Evolutionary conservation across 2,797 vertebrate species (phyloP), one percentile per base, ranked within the genome.

Genomic region (Sebastiscus tertius): DNA sequence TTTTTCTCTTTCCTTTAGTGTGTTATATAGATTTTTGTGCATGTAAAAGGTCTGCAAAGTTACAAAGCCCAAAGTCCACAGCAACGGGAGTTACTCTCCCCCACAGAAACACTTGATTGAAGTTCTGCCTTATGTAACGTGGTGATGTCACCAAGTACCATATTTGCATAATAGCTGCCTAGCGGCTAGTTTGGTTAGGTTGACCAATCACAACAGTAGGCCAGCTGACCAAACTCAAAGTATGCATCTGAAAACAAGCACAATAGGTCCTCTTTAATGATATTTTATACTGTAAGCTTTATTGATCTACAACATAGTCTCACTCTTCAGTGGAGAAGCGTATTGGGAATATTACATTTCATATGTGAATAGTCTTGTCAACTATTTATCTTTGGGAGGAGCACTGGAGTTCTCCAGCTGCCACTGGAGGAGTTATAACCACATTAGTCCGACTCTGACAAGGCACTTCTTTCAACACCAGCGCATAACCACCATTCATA

Each of bases 361-460:
- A 80, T 66, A 34, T 12, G 9, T 59, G 10, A 49, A 49, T 3
- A 16, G 16, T 56, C 26, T 8, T 22, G 49, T 76, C 52, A 26
- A 11, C 18, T 72, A 46, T 64, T 67, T 56, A 26, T 16, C 70
- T 75, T 67, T 52, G 24, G 77, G 33, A 55, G 49, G n/a, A 56
- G 52, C 66, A 20, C 62, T 69, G 5, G 14, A 72, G 81, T 63
- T 71, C 75, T 75, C 60, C 80, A 78, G 63, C 60, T 42, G 68
- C 75, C 72, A n/a, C 56, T 74, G 5, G 63, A 61, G 58, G 33
- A 77, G 60, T 75, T 63, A 18, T 22, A 80, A 79, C 74, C 59
- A 49, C 79, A 86, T 82, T 69, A 82, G 49, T 22, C 42, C 2
- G 20, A 52, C 42, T 75, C 66, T 33, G 54, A 88, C 63, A 39